A percentile compares a stretch with the other conserved stretches of the same genome.
phyloP scores from a whole-genome alignment of 2,797 vertebrate species.

The Bucorvus abyssinicus region DNA sequence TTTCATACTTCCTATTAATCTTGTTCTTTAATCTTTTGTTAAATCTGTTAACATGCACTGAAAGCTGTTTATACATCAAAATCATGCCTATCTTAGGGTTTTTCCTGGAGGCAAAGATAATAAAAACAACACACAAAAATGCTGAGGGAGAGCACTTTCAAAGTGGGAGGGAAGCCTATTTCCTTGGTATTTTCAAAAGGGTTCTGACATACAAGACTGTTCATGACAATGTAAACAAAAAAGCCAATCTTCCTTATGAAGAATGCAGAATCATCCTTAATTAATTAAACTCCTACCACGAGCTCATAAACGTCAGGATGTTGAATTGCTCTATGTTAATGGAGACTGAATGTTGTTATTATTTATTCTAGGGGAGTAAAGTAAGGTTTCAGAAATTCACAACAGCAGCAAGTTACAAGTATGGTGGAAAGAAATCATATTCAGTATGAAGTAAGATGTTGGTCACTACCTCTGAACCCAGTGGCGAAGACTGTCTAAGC shows the following conservation, averaged over 20 bases:
- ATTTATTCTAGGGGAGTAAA: constrained; percentile 2
- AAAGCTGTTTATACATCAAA: neutral
- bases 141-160: constrained; percentile 1
- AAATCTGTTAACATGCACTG: constrained; percentile 17
- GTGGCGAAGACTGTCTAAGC: neutral
- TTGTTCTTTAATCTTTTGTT: neutral
- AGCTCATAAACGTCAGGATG: constrained; percentile 53
- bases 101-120: constrained; percentile 14
- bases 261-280: constrained; percentile 65
- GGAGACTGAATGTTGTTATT: neutral
- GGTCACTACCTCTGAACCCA: neutral
- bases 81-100: constrained; percentile 10
- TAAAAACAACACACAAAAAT: neutral
- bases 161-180: constrained; percentile 42
- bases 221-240: constrained; percentile 55
- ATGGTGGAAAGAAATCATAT: neutral
- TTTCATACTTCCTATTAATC: neutral
- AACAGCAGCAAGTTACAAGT: neutral
- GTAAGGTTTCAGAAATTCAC: neutral
- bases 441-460: neutral
- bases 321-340: neutral
- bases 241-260: constrained; percentile 38
- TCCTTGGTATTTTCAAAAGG: constrained; percentile 44
- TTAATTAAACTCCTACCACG: constrained; percentile 52
- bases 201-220: constrained; percentile 14